These are phyloP conservation scores for Leuciscus idus DNA, from an alignment of 2,113 vertebrate species.

Conservation along the genomic window DNA sequence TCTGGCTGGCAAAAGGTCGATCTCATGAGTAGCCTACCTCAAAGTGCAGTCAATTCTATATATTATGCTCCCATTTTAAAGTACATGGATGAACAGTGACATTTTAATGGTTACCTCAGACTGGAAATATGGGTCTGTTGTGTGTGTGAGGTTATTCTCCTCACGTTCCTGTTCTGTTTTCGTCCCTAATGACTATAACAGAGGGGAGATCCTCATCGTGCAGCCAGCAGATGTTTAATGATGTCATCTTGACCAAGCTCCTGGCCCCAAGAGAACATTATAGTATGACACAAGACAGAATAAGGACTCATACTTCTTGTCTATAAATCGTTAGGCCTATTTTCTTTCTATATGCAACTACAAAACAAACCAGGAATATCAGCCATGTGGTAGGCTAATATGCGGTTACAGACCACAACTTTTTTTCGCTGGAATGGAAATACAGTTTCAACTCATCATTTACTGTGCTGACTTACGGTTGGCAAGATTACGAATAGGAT, in stretches of 20 bases:
- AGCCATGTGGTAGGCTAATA: background rate
- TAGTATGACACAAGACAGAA: background rate
- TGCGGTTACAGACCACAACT: background rate
- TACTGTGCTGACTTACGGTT: background rate
- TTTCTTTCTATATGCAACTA: background rate
- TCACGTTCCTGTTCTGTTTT: conserved; percentile 40
- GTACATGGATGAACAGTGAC: background rate
- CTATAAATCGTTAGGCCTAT: background rate
- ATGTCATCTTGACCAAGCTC: conserved; percentile 43
- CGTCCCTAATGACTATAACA: conserved; percentile 48
- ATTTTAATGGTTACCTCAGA: conserved; percentile 42
- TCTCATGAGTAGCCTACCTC: background rate
- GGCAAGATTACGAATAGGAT: conserved; percentile 8
- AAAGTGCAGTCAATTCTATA: background rate
- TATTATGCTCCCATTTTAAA: background rate
- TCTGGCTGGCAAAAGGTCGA: background rate
- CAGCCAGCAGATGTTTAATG: conserved; percentile 45
- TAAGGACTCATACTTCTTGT: background rate
- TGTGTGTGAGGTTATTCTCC: conserved; percentile 20
- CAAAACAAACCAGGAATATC: background rate
- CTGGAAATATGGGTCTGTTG: conserved; percentile 49
- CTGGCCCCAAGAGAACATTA: background rate
- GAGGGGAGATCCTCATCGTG: conserved; percentile 32
- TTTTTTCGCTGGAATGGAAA: conserved; percentile 35
- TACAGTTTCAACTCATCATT: background rate